Evolutionary conservation across 2,888 invertebrate genomes (phyloP).

Genomic region (Ecliptopera silaceata): DNA sequence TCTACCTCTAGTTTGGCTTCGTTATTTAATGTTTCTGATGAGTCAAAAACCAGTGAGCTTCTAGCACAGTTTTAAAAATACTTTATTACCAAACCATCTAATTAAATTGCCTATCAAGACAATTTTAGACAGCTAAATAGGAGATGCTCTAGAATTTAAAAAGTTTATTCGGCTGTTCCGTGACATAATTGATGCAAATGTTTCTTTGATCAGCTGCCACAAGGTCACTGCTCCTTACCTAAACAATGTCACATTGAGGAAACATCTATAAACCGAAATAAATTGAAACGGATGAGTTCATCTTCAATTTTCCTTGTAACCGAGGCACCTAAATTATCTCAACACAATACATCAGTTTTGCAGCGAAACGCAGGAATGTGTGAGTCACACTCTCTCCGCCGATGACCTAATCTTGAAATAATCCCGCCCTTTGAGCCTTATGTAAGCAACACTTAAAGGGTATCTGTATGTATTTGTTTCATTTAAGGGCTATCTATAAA

Average conservation of each 20-base stretch:
- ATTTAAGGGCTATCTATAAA: conserved; percentile 7
- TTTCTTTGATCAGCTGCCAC: background rate
- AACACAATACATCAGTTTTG: conserved; percentile 27
- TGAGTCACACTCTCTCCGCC: conserved; percentile 22
- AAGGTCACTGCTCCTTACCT: background rate
- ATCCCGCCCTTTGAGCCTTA: conserved; percentile 28
- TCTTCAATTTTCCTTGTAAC: conserved; percentile 9
- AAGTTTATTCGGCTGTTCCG: too few relatives aligned
- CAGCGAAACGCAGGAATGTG: conserved; percentile 18
- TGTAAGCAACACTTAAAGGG: conserved; percentile 7
- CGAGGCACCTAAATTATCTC: conserved; percentile 1
- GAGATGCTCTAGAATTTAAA: too few relatives aligned
- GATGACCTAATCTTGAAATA: conserved; percentile 34
- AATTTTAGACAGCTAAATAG: too few relatives aligned
- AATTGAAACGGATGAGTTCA: background rate
- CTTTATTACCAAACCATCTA: too few relatives aligned
- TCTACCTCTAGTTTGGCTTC: background rate
- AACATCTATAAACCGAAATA: background rate
- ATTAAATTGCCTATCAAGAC: too few relatives aligned
- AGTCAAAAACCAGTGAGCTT: too few relatives aligned
- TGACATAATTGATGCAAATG: too few relatives aligned
- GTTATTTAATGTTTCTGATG: background rate
- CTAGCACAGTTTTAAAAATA: too few relatives aligned
- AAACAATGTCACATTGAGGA: background rate
- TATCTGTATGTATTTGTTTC: background rate